Conservation (phyloP, 2,113 vertebrate genomes). For the Baryphthengus martii region DNA sequence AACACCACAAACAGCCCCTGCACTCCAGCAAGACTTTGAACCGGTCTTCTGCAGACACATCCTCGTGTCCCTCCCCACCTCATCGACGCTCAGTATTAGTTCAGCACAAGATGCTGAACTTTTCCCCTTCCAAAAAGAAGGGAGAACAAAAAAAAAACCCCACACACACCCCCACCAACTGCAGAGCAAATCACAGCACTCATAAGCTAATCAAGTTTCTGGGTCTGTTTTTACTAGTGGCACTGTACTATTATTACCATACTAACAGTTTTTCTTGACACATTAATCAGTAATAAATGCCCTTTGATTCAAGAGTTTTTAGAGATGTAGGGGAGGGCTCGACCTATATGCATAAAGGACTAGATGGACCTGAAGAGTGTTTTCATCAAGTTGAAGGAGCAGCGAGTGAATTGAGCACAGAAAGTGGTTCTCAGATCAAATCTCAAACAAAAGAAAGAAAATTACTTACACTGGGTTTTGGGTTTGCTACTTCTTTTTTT, state of each 20-base stretch:
- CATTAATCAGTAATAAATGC: not conserved
- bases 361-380: not conserved
- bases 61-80: not conserved
- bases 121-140: not conserved
- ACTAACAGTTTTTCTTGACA: not conserved
- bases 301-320: not conserved
- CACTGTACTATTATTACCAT: not conserved
- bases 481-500: not conserved
- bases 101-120: not conserved
- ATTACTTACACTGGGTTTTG: not conserved
- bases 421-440: not conserved
- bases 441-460: not conserved
- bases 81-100: not conserved
- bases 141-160: too few species aligned
- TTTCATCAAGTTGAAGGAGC: not conserved
- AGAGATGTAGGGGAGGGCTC: not conserved
- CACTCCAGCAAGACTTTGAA: not conserved
- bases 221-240: not conserved
- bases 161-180: not conserved
- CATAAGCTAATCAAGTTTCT: not conserved
- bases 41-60: not conserved
- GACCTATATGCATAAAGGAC: not conserved
- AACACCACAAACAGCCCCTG: not conserved
- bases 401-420: rapidly evolving
- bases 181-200: rapidly evolving